A percentile compares a stretch with the other conserved stretches of the same genome.
Evolutionary conservation across 2,113 vertebrate genomes (phyloP).

Genomic region (Scortum barcoo): DNA sequence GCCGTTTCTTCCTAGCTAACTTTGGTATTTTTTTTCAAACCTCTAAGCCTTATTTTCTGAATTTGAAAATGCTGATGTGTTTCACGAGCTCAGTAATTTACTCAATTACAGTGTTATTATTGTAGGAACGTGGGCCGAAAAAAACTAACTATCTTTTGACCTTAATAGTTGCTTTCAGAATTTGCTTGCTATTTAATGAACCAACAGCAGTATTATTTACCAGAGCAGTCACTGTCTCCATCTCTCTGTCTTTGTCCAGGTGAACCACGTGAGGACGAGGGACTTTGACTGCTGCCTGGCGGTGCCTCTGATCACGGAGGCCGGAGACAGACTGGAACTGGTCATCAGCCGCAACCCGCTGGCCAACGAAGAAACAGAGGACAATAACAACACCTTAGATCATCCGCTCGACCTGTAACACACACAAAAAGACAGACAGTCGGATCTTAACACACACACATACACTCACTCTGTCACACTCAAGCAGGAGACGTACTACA

Average conservation of each 20-base stretch:
- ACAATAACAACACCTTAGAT: conserved; percentile 76
- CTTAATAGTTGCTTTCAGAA: neutral
- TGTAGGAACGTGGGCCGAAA: no score
- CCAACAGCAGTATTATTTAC: neutral
- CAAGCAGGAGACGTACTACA: conserved; percentile 11
- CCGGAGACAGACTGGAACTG: conserved; percentile 92
- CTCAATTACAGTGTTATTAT: no score
- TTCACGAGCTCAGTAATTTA: no score
- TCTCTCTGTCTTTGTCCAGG: conserved; percentile 70
- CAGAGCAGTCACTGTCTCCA: neutral
- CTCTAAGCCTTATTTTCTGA: no score
- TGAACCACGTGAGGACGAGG: conserved; percentile 92
- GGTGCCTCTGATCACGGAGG: conserved; percentile 94
- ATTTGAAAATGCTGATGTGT: no score
- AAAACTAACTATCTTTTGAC: neutral
- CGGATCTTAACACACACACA: conserved; percentile 19
- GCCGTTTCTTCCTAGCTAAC: no score
- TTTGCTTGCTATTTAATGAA: neutral
- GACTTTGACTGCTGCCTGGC: conserved; percentile 97
- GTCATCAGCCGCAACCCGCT: conserved; percentile 93
- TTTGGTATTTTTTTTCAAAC: no score
- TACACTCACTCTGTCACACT: conserved; percentile 11
- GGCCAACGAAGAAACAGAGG: conserved; percentile 75
- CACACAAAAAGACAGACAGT: neutral
- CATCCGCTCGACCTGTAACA: conserved; percentile 68